phyloP scores from a whole-genome alignment of 2,113 vertebrate genomes.

The Agapornis roseicollis region DNA sequence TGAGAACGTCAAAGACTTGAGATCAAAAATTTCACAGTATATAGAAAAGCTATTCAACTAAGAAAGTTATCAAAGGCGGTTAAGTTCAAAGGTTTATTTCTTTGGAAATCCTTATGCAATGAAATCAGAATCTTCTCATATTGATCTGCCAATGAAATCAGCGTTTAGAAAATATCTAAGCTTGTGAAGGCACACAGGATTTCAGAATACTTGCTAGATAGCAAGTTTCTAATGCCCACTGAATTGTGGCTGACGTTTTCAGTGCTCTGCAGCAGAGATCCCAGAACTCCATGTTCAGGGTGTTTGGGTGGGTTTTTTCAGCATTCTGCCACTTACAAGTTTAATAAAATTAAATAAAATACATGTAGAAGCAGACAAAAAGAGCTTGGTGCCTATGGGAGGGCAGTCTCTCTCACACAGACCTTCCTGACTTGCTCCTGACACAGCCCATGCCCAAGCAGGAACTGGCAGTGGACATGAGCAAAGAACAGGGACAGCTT shows the following conservation, averaged over 20 bases:
- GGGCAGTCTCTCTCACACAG: neutral
- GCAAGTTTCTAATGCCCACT: neutral
- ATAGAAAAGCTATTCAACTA: neutral
- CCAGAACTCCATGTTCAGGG: neutral
- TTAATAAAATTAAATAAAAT: neutral
- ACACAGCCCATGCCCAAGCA: neutral
- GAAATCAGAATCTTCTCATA: neutral
- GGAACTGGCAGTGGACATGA: neutral
- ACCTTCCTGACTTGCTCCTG: neutral
- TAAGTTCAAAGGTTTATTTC: neutral
- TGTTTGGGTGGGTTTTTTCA: neutral
- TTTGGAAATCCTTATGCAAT: neutral
- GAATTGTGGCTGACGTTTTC: neutral
- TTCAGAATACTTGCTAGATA: neutral
- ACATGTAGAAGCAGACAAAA: neutral
- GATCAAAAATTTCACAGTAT: neutral
- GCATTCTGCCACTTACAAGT: neutral
- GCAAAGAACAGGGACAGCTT: neutral
- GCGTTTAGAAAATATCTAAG: neutral
- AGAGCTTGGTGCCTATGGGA: neutral
- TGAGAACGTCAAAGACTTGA: neutral
- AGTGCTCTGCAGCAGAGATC: neutral
- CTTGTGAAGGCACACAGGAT: neutral
- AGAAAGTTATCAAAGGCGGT: neutral
- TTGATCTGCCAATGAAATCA: neutral